These are phyloP conservation scores for Tenualosa ilisha DNA, from an alignment of 2,797 vertebrate species.

Conservation along the genomic window DNA sequence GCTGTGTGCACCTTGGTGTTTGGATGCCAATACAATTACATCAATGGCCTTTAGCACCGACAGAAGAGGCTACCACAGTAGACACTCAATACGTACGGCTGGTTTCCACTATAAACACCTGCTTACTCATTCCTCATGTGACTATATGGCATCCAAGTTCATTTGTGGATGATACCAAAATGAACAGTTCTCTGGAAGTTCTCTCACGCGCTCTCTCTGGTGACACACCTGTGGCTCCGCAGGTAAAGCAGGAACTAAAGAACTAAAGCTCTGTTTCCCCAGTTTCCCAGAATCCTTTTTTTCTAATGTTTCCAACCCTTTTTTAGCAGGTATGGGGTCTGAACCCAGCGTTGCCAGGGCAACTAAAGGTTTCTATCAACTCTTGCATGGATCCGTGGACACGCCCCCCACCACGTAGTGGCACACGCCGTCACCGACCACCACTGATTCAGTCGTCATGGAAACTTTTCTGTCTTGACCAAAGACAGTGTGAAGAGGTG, in stretches of 20 bases:
- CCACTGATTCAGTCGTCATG: conserved; percentile 35
- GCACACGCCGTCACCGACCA: neutral
- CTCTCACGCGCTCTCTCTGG: neutral
- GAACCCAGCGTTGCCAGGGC: neutral
- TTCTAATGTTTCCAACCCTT: neutral
- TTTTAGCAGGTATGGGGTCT: neutral
- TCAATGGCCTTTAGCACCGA: no score
- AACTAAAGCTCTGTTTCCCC: no score
- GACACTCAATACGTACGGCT: no score
- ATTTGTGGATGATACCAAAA: no score
- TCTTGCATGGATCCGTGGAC: neutral
- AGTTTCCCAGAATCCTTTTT: neutral
- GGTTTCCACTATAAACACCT: no score
- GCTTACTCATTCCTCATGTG: no score
- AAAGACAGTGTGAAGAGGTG: conserved; percentile 68
- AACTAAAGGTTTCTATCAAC: conserved; percentile 17
- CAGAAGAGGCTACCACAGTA: no score
- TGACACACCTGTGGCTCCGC: neutral
- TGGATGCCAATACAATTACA: no score
- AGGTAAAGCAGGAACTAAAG: neutral
- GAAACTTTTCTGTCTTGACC: conserved; percentile 26
- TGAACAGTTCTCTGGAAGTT: neutral
- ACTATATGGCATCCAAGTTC: no score
- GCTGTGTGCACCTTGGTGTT: no score
- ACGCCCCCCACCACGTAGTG: neutral